phyloP scores from a whole-genome alignment of 2,113 vertebrate genomes.

The Malurus cyaneus region DNA sequence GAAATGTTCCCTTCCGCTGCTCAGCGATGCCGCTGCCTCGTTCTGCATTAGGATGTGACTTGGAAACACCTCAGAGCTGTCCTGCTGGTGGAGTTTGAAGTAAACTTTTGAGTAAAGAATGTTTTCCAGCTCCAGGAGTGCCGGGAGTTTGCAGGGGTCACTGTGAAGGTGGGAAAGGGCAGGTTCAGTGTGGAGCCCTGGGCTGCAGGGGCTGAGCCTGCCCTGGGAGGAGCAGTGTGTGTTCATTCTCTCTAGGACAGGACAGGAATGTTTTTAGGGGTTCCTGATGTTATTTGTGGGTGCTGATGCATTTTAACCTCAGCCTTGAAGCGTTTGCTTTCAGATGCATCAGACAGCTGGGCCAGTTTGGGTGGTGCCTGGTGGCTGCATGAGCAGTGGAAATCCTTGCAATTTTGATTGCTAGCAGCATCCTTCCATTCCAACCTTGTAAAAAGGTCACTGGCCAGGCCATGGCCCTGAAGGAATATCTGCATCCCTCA shows the following conservation, averaged over 20 bases:
- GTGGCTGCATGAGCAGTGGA: neutral
- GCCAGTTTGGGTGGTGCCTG: neutral
- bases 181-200: neutral
- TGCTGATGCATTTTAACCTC: neutral
- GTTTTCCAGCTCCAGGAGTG: neutral
- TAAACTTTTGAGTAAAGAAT: neutral
- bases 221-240: neutral
- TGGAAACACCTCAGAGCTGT: neutral
- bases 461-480: neutral
- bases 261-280: fast-evolving
- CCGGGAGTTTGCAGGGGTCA: neutral
- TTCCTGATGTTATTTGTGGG: neutral
- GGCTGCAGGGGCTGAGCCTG: neutral
- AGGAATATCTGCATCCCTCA: neutral
- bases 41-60: neutral
- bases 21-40: neutral
- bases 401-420: neutral
- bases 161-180: fast-evolving
- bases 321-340: neutral
- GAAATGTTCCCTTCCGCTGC: neutral
- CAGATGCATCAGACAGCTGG: neutral
- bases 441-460: neutral
- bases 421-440: neutral
- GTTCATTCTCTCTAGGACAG: neutral
- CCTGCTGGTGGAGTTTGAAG: neutral